Percentiles rank a stretch among this genome's conserved stretches.
phyloP scores from a whole-genome alignment of 2,797 vertebrate genomes.

The Ciconia nigra region DNA sequence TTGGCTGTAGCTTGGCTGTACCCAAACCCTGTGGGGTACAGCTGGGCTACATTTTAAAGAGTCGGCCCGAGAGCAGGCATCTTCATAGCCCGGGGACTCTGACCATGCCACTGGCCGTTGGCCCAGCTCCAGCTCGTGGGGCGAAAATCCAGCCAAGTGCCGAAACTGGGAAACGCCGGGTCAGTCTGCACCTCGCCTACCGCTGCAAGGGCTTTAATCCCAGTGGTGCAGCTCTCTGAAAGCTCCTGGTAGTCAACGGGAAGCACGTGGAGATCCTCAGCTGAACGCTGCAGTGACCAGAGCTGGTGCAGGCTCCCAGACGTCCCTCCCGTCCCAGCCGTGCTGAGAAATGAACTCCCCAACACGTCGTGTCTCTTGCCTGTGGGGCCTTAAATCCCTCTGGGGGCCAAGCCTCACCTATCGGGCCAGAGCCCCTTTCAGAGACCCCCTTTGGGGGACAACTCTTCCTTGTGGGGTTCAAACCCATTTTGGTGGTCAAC shows the following conservation, averaged over 20 bases:
- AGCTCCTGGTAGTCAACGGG: background rate
- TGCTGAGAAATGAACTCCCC: background rate
- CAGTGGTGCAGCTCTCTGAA: background rate
- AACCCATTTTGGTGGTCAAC: background rate
- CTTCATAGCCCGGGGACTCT: background rate
- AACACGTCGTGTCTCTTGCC: background rate
- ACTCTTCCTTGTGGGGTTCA: background rate
- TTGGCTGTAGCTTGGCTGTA: background rate
- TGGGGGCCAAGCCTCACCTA: background rate
- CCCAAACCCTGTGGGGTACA: background rate
- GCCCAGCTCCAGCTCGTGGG: background rate
- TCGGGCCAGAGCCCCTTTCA: background rate
- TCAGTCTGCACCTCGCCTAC: background rate
- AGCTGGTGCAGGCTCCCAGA: background rate
- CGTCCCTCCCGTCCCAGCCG: background rate
- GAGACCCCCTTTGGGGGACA: background rate
- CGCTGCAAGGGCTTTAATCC: background rate
- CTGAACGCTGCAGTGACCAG: background rate
- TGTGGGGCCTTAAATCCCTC: background rate
- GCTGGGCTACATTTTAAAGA: background rate
- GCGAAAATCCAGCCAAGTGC: background rate
- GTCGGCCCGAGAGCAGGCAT: fast-evolving
- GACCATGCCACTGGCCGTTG: fast-evolving
- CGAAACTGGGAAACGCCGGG: fast-evolving
- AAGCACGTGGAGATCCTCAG: background rate